Evolutionary conservation across 2,113 vertebrate genomes (phyloP).

Genomic region (Notarius lentiginosus): DNA sequence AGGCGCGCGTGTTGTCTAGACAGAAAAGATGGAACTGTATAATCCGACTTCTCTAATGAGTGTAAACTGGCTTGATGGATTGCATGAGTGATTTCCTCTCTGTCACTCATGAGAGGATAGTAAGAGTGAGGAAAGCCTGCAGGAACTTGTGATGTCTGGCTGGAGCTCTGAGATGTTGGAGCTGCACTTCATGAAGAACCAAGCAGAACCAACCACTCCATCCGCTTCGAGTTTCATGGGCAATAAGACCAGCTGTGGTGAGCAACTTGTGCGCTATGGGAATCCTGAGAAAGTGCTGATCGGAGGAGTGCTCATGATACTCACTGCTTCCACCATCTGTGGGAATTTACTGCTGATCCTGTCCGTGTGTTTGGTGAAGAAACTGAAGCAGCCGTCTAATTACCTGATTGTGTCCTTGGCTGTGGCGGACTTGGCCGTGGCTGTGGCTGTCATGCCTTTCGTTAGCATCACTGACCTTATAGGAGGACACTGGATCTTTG

Average conservation of each 20-base stretch:
- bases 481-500: constrained; percentile 92
- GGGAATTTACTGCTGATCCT: constrained; percentile 93
- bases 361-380: constrained; percentile 94
- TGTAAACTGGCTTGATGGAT: background rate
- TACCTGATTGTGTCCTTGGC: constrained; percentile 93
- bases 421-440: constrained; percentile 91
- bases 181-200: background rate
- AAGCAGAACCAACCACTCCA: background rate
- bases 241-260: background rate
- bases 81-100: background rate
- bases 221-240: background rate
- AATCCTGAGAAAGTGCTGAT: constrained; percentile 73
- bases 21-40: background rate
- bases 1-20: background rate
- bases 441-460: constrained; percentile 91
- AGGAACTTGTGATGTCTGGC: background rate
- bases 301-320: constrained; percentile 84
- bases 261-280: background rate
- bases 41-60: background rate
- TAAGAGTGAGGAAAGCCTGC: background rate
- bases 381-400: constrained; percentile 94
- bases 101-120: background rate
- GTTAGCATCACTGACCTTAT: constrained; percentile 95
- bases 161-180: constrained; percentile 9
- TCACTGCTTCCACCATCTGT: constrained; percentile 88